Conservation (phyloP, 2,888 invertebrate species). For the Acheta domesticus region DNA sequence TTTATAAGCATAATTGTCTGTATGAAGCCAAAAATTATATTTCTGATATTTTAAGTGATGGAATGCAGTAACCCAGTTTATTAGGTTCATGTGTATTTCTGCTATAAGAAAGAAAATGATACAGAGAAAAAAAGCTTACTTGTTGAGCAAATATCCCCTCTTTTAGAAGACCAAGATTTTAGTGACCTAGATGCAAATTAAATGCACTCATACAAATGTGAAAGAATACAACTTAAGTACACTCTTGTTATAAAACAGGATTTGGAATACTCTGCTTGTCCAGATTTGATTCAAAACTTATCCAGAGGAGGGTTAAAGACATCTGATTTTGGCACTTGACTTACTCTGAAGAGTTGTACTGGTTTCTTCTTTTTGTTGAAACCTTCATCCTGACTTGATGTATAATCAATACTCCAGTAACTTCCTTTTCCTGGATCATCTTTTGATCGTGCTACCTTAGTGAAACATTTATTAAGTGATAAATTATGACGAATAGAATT, state of each 20-base stretch:
- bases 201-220: no score
- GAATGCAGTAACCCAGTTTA: no score
- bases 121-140: no score
- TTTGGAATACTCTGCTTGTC: background rate
- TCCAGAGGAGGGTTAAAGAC: background rate
- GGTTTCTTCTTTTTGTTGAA: conserved; percentile 51
- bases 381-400: conserved; percentile 55
- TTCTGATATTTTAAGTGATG: no score
- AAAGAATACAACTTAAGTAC: background rate
- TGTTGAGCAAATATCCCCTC: no score
- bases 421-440: conserved; percentile 70
- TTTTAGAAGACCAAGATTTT: no score
- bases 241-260: background rate
- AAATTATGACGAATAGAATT: conserved; percentile 70
- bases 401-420: conserved; percentile 61
- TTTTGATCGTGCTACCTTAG: conserved; percentile 67
- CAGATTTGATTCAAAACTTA: background rate
- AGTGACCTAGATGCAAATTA: no score
- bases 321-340: conserved; percentile 31
- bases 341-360: conserved; percentile 51
- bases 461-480: conserved; percentile 69
- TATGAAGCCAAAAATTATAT: no score
- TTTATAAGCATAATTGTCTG: no score
- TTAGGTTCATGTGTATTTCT: no score
- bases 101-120: no score